phyloP scores from a whole-genome alignment of 2,113 vertebrate genomes.

The Acrocephalus arundinaceus region DNA sequence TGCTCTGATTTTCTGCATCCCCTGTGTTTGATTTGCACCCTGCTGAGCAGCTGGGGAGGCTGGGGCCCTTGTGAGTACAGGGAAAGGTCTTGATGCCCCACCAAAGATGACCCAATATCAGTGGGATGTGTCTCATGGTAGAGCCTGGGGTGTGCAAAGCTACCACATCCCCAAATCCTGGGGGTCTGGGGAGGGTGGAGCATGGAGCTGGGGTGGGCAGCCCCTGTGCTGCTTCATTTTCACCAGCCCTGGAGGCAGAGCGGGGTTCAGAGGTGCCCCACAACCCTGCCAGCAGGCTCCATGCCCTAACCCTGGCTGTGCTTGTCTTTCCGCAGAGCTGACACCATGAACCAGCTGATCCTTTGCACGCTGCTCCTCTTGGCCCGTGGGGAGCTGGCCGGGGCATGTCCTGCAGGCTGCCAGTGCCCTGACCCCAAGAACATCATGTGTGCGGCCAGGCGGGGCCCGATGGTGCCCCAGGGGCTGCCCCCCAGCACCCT shows the following conservation, averaged over 20 bases:
- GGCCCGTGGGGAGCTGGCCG: neutral
- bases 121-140: rapidly evolving
- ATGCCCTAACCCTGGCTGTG: neutral
- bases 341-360: conserved; percentile 47
- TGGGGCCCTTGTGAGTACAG: neutral
- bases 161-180: neutral
- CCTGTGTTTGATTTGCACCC: conserved; percentile 25
- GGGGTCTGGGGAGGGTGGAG: neutral
- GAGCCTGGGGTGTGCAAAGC: neutral
- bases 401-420: conserved; percentile 73
- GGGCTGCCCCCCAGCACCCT: conserved; percentile 76
- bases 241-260: neutral
- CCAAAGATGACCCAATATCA: rapidly evolving
- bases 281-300: neutral
- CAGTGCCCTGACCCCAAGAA: conserved; percentile 74
- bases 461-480: conserved; percentile 73
- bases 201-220: neutral
- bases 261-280: neutral
- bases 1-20: neutral
- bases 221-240: neutral
- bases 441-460: conserved; percentile 73
- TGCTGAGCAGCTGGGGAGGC: neutral
- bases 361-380: conserved; percentile 54
- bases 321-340: conserved; percentile 16
- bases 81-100: neutral